phyloP scores from a whole-genome alignment of 2,888 invertebrate species.

The Drosophila formosana region DNA sequence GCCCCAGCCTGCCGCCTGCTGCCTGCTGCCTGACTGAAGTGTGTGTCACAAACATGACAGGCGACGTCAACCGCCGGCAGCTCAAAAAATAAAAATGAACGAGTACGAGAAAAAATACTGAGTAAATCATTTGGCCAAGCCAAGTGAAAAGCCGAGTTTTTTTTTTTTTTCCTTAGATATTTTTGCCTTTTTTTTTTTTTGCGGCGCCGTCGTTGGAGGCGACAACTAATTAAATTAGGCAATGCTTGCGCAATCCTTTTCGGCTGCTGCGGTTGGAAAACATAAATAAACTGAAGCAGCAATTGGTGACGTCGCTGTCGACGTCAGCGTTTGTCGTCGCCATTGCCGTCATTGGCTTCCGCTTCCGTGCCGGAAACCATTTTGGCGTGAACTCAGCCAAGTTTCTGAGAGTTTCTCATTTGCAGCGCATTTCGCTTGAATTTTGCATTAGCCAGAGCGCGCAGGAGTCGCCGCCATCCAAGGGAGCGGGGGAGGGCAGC shows the following conservation, averaged over 20 bases:
- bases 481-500: neutral
- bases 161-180: slow-evolving; percentile 7
- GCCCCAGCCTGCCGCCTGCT: slow-evolving; percentile 9
- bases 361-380: slow-evolving; percentile 79
- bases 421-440: slow-evolving; percentile 72
- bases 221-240: slow-evolving; percentile 77
- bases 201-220: slow-evolving; percentile 33
- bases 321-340: slow-evolving; percentile 18
- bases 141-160: slow-evolving; percentile 51
- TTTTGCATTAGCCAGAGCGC: slow-evolving; percentile 73
- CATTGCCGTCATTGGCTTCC: slow-evolving; percentile 65
- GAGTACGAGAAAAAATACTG: slow-evolving; percentile 27
- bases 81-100: slow-evolving; percentile 34
- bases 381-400: slow-evolving; percentile 72
- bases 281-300: slow-evolving; percentile 67
- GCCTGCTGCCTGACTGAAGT: slow-evolving; percentile 65
- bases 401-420: slow-evolving; percentile 64
- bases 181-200: slow-evolving; percentile 1
- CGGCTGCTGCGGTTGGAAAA: slow-evolving; percentile 64
- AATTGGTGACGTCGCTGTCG: slow-evolving; percentile 17
- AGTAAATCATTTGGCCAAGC: slow-evolving; percentile 75
- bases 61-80: slow-evolving; percentile 72
- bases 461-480: slow-evolving; percentile 15
- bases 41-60: slow-evolving; percentile 80
- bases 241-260: slow-evolving; percentile 69